Conservation (phyloP, 1,140 invertebrate genomes). For the Neodiprion virginianus region DNA sequence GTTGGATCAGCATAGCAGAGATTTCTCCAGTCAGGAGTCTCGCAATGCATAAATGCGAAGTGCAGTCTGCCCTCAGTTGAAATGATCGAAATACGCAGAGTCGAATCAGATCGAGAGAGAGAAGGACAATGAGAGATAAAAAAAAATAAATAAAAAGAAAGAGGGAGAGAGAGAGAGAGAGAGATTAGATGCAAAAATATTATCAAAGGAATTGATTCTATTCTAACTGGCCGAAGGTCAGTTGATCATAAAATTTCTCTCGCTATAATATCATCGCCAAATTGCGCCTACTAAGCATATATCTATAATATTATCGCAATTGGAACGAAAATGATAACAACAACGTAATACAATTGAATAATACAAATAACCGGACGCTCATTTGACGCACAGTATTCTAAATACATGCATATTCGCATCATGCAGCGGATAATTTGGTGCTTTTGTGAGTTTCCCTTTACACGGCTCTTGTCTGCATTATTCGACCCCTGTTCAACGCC, state of each 20-base stretch:
- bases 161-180: background rate
- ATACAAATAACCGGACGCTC: too few relatives aligned
- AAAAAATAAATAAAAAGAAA: background rate
- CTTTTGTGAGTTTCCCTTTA: constrained; percentile 3
- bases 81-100: background rate
- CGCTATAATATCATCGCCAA: background rate
- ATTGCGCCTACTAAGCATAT: background rate
- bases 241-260: background rate
- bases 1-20: background rate
- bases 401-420: background rate
- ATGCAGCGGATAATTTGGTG: constrained; percentile 1
- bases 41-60: too few relatives aligned
- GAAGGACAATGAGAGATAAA: background rate
- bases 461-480: background rate
- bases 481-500: background rate
- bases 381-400: too few relatives aligned
- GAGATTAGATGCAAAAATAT: too few relatives aligned
- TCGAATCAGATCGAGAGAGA: background rate
- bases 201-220: background rate
- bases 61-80: too few relatives aligned
- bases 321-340: background rate
- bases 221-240: constrained; percentile 5
- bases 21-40: too few relatives aligned
- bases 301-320: background rate
- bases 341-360: background rate